Evolutionary conservation across 1,140 invertebrate species (phyloP).

Genomic region (Pogonomyrmex californicus): DNA sequence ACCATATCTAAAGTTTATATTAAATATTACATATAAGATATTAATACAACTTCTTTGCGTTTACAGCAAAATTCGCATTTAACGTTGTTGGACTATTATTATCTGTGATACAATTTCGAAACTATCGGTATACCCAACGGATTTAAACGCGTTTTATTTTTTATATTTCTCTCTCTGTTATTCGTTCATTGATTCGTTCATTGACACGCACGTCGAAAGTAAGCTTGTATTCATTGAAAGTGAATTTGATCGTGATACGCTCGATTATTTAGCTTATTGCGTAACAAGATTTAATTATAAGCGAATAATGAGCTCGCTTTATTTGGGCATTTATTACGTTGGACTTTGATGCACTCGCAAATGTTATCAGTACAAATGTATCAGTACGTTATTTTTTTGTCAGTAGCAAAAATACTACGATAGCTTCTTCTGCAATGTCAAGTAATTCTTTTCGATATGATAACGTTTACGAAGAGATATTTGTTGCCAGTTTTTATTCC

Average conservation of each 20-base stretch:
- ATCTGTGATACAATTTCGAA: conserved; percentile 42
- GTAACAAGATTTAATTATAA: conserved; percentile 31
- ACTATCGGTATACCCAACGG: conserved; percentile 21
- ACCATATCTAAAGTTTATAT: conserved; percentile 34
- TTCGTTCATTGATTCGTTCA: background rate
- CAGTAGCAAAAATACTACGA: background rate
- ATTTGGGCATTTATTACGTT: conserved; percentile 8
- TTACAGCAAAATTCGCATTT: conserved; percentile 43
- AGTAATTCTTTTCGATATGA: background rate
- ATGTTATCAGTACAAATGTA: conserved; percentile 33
- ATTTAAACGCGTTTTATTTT: conserved; percentile 42
- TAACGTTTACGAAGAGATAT: background rate
- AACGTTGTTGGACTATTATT: conserved; percentile 39
- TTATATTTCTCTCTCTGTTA: conserved; percentile 19
- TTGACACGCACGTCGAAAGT: background rate
- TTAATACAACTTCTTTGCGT: conserved; percentile 24
- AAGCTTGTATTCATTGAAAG: background rate
- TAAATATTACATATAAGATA: conserved; percentile 5
- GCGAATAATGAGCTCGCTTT: background rate
- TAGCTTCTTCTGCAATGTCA: background rate
- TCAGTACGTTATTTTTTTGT: background rate
- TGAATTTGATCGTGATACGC: background rate
- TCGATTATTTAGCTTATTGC: conserved; percentile 19
- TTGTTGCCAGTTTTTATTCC: background rate
- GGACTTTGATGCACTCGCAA: background rate